Base-by-base conservation (phyloP, 2,797 vertebrate species). In the Synanceia verrucosa region DNA sequence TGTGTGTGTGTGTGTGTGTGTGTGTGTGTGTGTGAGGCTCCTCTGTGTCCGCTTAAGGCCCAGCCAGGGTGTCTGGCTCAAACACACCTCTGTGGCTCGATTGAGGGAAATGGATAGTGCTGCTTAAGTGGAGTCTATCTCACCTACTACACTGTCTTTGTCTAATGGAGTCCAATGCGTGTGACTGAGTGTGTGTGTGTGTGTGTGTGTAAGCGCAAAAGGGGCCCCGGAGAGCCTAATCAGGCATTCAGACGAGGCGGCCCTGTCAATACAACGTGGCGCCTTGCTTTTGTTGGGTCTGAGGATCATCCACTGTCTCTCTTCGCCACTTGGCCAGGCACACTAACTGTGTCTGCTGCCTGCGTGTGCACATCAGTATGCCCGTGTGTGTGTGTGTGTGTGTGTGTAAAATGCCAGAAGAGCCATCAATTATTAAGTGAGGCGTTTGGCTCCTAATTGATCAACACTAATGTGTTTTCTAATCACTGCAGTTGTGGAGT, bases 381-480 rank as follows among this genome's bases (percentile, higher is more conserved):
- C 37, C 21, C 65, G 93, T 94, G 91, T 93, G 94, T 94, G 94
- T 93, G 19, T 65, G 51, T 52, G 55, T 70, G 29, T 74, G 71
- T 71, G 73, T 81, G 76, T 84, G 88, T 86, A 77, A 89, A 89
- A 88, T 73, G 83, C 76, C 66, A 93, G 91, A 84, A 79, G 82
- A 79, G 64, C 91, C 95, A 97, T 99, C 93, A 99, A 99, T 99
- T 97, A 99, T 99, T 98, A 94, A 98, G 95, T 84, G 94, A 95
- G 96, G 94, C 93, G 93, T 97, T 98, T 96, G 94, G 92, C 95
- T 96, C 94, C 95, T 98, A 97, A 99, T 97, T 99, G 98, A 96
- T 96, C 96, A 96, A 96, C 94, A 93, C 95, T 98, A 97, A 98
- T 97, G 97, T 98, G 96, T 98, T 98, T 97, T 97, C 96, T 99